Percentiles rank a stretch among this genome's conserved stretches.
phyloP scores from a whole-genome alignment of 2,797 vertebrate genomes.

The Trematomus bernacchii region DNA sequence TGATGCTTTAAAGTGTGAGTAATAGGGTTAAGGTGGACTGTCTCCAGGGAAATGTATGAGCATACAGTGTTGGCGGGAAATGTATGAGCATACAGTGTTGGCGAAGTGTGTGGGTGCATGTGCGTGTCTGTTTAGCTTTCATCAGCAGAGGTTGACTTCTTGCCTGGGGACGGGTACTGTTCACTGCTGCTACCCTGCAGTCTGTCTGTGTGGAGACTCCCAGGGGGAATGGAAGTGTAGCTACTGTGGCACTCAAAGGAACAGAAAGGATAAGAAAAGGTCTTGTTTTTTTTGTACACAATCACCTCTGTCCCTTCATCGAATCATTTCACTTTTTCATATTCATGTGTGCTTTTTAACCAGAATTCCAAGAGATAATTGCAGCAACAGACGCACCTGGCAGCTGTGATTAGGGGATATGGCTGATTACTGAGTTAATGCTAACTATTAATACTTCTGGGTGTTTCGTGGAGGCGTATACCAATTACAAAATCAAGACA shows the following conservation, averaged over 20 bases:
- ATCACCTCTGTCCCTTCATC: conserved; percentile 5
- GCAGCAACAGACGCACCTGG: conserved; percentile 1
- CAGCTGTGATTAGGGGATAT: background rate
- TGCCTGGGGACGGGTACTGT: conserved; percentile 51
- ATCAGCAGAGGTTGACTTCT: conserved; percentile 60
- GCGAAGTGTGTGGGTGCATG: conserved; percentile 3
- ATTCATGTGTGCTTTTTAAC: conserved; percentile 13
- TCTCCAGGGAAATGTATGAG: no score
- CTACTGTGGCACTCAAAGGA: conserved; percentile 44
- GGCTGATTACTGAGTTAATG: conserved; percentile 28
- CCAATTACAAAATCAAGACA: background rate
- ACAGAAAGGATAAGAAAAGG: conserved; percentile 28
- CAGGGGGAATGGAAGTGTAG: conserved; percentile 45
- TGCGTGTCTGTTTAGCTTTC: conserved; percentile 53
- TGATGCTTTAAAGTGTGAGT: conserved; percentile 19
- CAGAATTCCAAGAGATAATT: conserved; percentile 12
- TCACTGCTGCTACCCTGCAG: conserved; percentile 47
- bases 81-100: conserved; percentile 29
- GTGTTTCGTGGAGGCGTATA: conserved; percentile 9
- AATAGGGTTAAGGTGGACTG: conserved; percentile 13
- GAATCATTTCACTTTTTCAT: background rate
- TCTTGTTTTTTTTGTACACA: background rate
- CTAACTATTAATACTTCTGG: conserved; percentile 11
- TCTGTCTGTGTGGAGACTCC: conserved; percentile 46
- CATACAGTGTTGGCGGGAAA: no score